Evolutionary conservation across 2,797 vertebrate genomes (phyloP), one percentile per base, ranked within the genome.

Genomic region (Enteromius paludinosus): DNA sequence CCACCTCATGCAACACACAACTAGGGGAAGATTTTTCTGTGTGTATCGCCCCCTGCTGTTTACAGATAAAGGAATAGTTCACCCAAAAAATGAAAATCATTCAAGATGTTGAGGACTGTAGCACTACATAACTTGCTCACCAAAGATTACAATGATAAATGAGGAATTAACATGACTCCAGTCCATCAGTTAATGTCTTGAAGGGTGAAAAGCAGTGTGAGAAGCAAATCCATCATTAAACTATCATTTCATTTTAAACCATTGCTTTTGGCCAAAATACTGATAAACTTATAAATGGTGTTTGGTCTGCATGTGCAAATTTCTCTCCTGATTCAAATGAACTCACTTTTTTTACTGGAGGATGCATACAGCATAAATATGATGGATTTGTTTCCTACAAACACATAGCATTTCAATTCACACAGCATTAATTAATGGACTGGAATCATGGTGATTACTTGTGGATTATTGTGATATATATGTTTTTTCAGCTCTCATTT

Each of bases 11-110:
- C 14, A 17, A 73, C n/a, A 68, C 59, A 43, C 20, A 73, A 9
- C 49, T 59, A 14, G 56, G 56, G 43, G 15, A 14, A 66, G 62
- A 75, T 59, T 20, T 66, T 59, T 35, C 30, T 82, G 70, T 76
- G 79, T 71, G 35, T 54, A 81, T 77, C 56, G 79, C 86, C 84
- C 79, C 79, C 82, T 87, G 82, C 84, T 87, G 82, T 64, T 59
- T 33, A 25, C 56, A 59, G 54, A 17, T 61, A 62, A 30, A 61
- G 23, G 11, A 61, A 61, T 61, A 25, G 10, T 59, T 59, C n/a
- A 56, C 10, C 10, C 5, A 61, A 61, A 54, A 41, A 28, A 62
- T 7, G 0, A 62, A 62, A 62, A 17, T 17, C 28, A 62, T 30
- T 15, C 61, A 62, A 62, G 28, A 30, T 62, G 15, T 30, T 30